Evolutionary conservation across 1,140 invertebrate species (phyloP).

Genomic region (Coptotermes formosanus): DNA sequence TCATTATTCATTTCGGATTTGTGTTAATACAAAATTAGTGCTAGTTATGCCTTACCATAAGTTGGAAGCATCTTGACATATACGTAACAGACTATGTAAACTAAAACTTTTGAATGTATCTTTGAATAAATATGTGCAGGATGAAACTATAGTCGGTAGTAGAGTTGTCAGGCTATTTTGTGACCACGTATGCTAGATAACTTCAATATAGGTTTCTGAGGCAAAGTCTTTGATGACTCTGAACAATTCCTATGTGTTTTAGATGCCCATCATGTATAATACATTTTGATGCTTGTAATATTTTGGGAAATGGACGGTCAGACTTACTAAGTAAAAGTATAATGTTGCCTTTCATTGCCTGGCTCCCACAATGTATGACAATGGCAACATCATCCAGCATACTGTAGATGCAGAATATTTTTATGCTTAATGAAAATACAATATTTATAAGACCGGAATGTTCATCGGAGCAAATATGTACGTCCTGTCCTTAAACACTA

Average conservation of each 20-base stretch:
- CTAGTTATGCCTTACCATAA: neutral
- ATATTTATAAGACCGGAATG: neutral
- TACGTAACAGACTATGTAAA: neutral
- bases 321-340: neutral
- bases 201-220: neutral
- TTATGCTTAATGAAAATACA: neutral
- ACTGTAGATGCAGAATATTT: neutral
- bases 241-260: neutral
- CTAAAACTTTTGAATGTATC: neutral
- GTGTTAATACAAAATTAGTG: neutral
- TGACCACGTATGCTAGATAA: neutral
- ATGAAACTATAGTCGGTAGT: neutral
- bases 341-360: neutral
- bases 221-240: neutral
- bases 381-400: neutral
- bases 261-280: neutral
- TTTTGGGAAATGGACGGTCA: neutral
- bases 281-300: neutral
- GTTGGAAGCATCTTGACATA: neutral
- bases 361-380: neutral
- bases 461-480: neutral
- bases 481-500: neutral
- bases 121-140: neutral
- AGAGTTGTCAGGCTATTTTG: neutral
- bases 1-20: neutral